Percentiles rank a stretch among this genome's conserved stretches.
Evolutionary conservation across 92 coral and sea anemone genomes (phyloP).

Genomic region (Epizoanthus fatuus): DNA sequence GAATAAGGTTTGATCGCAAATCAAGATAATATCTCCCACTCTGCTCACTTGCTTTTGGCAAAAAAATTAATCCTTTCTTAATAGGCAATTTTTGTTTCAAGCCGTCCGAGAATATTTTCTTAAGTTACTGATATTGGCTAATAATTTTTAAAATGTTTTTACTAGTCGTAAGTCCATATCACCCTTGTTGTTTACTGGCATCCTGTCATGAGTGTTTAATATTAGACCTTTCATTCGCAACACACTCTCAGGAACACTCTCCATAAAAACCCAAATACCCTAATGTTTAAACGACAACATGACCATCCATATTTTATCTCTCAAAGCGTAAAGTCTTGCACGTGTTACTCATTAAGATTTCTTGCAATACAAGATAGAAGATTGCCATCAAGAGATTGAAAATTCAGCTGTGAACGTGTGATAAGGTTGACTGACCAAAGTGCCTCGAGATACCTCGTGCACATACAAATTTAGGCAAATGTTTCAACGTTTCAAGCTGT

Average conservation of each 20-base stretch:
- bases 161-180: background rate
- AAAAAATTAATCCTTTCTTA: background rate
- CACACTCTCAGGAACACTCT: background rate
- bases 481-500: background rate
- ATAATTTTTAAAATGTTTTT: too few relatives aligned
- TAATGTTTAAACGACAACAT: background rate
- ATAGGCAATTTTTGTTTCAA: background rate
- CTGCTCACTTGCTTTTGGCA: background rate
- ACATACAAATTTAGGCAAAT: too few relatives aligned
- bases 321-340: too few relatives aligned
- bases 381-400: background rate
- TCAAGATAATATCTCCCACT: background rate
- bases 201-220: background rate
- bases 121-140: background rate
- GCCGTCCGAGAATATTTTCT: too few relatives aligned
- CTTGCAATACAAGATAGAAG: too few relatives aligned
- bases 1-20: too few relatives aligned
- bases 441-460: background rate
- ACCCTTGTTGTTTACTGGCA: background rate
- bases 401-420: background rate
- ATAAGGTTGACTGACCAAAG: background rate
- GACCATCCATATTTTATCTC: too few relatives aligned
- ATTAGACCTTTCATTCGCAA: background rate
- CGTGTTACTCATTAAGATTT: too few relatives aligned
- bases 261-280: background rate